Evolutionary conservation across 1,140 invertebrate genomes (phyloP).

Genomic region (Geopemphigus sp.): DNA sequence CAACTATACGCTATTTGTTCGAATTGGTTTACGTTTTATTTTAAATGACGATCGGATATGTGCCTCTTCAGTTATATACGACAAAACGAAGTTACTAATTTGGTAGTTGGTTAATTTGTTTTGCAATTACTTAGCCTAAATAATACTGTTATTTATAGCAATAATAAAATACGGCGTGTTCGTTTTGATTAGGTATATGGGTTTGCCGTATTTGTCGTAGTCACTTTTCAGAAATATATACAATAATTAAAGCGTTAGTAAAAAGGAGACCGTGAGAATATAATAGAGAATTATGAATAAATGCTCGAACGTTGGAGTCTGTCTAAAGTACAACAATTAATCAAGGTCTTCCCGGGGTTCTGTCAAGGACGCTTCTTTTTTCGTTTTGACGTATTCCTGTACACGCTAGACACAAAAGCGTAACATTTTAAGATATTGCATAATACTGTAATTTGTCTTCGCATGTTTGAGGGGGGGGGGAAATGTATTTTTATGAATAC

Average conservation of each 20-base stretch:
- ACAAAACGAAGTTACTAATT: too few species aligned
- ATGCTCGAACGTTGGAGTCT: background rate
- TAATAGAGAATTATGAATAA: slow-evolving; percentile 21
- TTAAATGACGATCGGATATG: too few species aligned
- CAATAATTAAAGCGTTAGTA: background rate
- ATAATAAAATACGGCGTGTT: too few species aligned
- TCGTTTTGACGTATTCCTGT: slow-evolving; percentile 34
- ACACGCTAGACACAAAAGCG: slow-evolving; percentile 10
- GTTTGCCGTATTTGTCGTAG: too few species aligned
- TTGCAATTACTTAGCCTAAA: too few species aligned
- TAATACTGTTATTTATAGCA: too few species aligned
- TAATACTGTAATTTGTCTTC: slow-evolving; percentile 23
- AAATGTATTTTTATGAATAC: slow-evolving; percentile 16
- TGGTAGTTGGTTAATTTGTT: too few species aligned
- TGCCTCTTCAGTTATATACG: too few species aligned
- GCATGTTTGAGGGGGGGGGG: background rate
- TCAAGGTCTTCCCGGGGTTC: slow-evolving; percentile 13
- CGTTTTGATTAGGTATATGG: too few species aligned
- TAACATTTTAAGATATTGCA: slow-evolving; percentile 6
- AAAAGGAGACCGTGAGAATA: background rate
- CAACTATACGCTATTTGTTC: too few species aligned
- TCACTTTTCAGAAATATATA: too few species aligned
- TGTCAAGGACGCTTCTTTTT: slow-evolving; percentile 22
- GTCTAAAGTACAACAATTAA: slow-evolving; percentile 25
- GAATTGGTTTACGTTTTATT: too few species aligned